phyloP scores from a whole-genome alignment of 2,797 vertebrate species.

The Iguana delicatissima region DNA sequence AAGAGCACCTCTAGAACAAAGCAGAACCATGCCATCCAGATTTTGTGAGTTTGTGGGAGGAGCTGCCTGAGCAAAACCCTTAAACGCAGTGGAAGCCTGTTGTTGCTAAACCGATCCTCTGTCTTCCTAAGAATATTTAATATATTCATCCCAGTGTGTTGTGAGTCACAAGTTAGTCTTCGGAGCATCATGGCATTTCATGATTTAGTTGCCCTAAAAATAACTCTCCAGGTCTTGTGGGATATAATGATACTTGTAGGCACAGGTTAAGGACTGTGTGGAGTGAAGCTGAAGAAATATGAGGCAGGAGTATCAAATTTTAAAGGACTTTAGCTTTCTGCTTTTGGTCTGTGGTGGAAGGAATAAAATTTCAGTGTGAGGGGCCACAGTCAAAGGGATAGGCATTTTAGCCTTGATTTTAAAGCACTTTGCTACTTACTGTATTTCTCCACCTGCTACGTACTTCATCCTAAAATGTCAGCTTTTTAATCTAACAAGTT shows the following conservation, averaged over 20 bases:
- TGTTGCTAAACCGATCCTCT: constrained; percentile 8
- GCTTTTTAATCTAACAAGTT: neutral
- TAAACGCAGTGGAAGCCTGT: no score
- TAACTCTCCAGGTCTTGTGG: neutral
- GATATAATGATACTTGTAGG: neutral
- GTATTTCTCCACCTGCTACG: neutral
- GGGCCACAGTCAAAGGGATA: neutral
- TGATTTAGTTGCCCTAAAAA: neutral
- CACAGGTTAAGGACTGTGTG: neutral
- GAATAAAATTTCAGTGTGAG: neutral
- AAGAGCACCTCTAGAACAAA: neutral
- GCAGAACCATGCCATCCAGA: neutral
- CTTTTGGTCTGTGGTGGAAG: neutral
- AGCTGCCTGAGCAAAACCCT: no score
- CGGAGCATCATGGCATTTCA: neutral
- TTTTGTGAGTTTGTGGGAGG: neutral
- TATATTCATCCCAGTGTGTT: neutral
- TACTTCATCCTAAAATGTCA: neutral
- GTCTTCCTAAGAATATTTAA: neutral
- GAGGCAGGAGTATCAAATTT: neutral
- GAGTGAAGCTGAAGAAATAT: neutral
- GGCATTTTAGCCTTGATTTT: neutral
- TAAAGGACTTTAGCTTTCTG: neutral
- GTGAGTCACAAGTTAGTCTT: neutral
- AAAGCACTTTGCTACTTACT: neutral